Evolutionary conservation across 1,140 invertebrate species (phyloP).

Genomic region (Chrysomallon squamiferum): DNA sequence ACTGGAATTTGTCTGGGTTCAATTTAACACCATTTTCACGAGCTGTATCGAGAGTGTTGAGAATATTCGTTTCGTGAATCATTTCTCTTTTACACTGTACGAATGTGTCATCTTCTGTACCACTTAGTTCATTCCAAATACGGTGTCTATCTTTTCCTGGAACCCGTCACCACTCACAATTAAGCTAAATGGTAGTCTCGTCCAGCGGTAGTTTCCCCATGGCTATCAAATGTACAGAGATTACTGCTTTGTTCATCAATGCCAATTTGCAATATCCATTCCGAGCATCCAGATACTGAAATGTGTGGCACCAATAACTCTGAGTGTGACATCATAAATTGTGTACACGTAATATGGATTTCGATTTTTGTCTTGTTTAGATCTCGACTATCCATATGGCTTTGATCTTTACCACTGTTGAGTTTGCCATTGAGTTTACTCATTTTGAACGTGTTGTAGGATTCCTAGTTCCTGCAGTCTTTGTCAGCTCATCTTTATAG

Average conservation of each 20-base stretch:
- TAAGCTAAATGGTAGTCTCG: slow-evolving; percentile 53
- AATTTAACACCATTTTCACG: slow-evolving; percentile 12
- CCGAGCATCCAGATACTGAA: slow-evolving; percentile 24
- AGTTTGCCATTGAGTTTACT: slow-evolving; percentile 24
- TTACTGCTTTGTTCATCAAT: slow-evolving; percentile 46
- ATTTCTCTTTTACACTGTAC: slow-evolving; percentile 1
- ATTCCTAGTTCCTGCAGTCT: slow-evolving; percentile 21
- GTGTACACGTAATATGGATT: slow-evolving; percentile 25
- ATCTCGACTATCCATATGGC: slow-evolving; percentile 61
- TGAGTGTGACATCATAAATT: slow-evolving; percentile 21
- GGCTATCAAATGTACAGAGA: slow-evolving; percentile 47
- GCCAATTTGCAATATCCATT: slow-evolving; percentile 56
- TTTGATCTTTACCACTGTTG: slow-evolving; percentile 27
- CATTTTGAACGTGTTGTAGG: slow-evolving; percentile 24
- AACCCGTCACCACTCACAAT: slow-evolving; percentile 23
- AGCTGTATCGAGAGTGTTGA: slow-evolving; percentile 50
- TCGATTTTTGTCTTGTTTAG: slow-evolving; percentile 63
- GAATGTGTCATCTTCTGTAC: too few relatives aligned
- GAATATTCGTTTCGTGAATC: slow-evolving; percentile 53
- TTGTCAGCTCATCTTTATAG: slow-evolving; percentile 32
- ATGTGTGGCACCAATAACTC: slow-evolving; percentile 12
- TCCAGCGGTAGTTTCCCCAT: slow-evolving; percentile 55
- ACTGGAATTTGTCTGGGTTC: slow-evolving; percentile 55
- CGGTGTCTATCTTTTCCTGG: not conserved
- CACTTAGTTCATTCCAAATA: not conserved